A percentile compares a stretch with the other conserved stretches of the same genome.
Evolutionary conservation across 1,140 invertebrate species (phyloP).

Genomic region (Ditylenchus dipsaci): DNA sequence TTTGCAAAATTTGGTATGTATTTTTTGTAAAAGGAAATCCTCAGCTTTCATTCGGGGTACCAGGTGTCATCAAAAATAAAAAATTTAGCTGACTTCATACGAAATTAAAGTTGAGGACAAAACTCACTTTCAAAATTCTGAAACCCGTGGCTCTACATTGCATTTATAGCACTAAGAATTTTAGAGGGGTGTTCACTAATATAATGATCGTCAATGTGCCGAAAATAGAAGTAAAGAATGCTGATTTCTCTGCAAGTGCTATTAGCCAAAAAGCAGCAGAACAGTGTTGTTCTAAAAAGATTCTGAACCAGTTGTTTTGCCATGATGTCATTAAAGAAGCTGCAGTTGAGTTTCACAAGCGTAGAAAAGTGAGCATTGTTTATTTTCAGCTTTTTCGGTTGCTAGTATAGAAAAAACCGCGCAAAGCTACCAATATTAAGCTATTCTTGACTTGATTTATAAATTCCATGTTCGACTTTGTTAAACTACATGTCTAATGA

Average conservation of each 20-base stretch:
- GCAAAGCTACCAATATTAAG: not conserved
- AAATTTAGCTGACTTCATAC: too few relatives aligned
- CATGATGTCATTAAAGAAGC: conserved; percentile 9
- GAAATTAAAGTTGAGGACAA: too few relatives aligned
- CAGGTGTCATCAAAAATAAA: too few relatives aligned
- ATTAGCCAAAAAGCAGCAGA: not conserved
- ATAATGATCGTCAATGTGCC: not conserved
- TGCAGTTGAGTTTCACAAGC: conserved; percentile 1
- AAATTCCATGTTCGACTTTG: not conserved
- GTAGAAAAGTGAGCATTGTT: not conserved
- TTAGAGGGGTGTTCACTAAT: not conserved
- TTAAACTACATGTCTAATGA: not conserved
- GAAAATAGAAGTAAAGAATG: not conserved
- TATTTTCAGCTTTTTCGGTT: not conserved
- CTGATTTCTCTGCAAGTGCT: conserved; percentile 2
- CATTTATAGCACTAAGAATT: not conserved
- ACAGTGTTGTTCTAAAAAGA: not conserved
- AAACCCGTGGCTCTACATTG: too few relatives aligned
- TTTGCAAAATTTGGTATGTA: too few relatives aligned
- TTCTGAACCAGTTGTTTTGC: not conserved
- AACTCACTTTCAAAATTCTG: too few relatives aligned
- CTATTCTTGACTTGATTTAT: not conserved
- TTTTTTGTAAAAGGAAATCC: too few relatives aligned
- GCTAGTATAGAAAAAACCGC: not conserved
- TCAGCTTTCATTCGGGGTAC: too few relatives aligned